These are phyloP conservation scores for Bucco capensis DNA, from an alignment of 2,113 vertebrate genomes.

Conservation along the genomic window DNA sequence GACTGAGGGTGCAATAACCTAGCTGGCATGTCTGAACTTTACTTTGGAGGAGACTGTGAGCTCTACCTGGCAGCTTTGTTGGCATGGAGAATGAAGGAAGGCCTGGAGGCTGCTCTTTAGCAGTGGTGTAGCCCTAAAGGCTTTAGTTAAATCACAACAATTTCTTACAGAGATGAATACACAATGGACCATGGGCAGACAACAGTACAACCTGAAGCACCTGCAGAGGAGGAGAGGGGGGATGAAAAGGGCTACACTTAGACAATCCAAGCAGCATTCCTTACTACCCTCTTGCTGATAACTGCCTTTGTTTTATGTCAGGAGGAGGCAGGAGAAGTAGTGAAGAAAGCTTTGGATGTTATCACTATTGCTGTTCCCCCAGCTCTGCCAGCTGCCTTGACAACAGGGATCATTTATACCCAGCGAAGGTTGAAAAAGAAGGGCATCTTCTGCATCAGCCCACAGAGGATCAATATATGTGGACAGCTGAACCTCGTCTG, in stretches of 20 bases:
- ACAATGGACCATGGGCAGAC: background rate
- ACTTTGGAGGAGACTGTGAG: background rate
- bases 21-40: background rate
- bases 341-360: conserved; percentile 78
- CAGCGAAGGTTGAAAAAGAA: conserved; percentile 75
- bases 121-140: background rate
- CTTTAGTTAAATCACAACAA: background rate
- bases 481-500: conserved; percentile 80
- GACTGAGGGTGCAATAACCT: background rate
- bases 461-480: conserved; percentile 80
- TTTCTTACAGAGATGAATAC: background rate
- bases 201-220: background rate
- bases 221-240: background rate
- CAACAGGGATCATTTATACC: conserved; percentile 78
- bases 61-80: background rate
- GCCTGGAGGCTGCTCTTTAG: background rate
- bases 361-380: conserved; percentile 80
- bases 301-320: conserved; percentile 5
- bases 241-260: background rate
- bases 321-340: conserved; percentile 68
- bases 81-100: background rate
- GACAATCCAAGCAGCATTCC: background rate
- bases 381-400: conserved; percentile 78
- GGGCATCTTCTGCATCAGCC: conserved; percentile 81
- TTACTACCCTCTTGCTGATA: background rate